Evolutionary conservation across 1,140 invertebrate genomes (phyloP), one percentile per base, ranked within the genome.

Genomic region (Drosophila asahinai): DNA sequence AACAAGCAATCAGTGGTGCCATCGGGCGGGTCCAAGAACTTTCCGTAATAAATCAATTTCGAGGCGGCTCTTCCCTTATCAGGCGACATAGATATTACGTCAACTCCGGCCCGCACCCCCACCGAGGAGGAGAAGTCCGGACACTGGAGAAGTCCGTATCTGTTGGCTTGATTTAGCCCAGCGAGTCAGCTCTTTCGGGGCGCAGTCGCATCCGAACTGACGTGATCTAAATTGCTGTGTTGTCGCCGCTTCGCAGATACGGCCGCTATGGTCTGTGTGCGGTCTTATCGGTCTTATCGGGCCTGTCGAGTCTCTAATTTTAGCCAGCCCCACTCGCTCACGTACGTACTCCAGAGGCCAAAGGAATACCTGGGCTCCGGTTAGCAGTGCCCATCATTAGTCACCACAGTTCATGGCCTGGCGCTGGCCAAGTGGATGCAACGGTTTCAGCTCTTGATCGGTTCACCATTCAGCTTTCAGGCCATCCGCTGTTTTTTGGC

Each of bases 31-130:
- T 15, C 51, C 54, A 49, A 70, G 42, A 55, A 70, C 25, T 30
- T 64, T 47, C 52, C 30, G 48, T 36, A 48, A 63, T 87, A 83
- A 80, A 77, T 83, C 80, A 80, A 70, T 77, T 81, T 72, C 75
- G 68, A 79, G 52, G 38, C 47, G 25, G 43, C 47, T 52, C 30
- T 55, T 49, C 30, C 45, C 75, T 75, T 76, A 78, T 59, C 63
- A 36, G 9, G 25, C 27, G 17, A 62, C 30, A 71, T 22, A 36
- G 36, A 58, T 19, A 70, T 38, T 71, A 70, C 70, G 68, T 55
- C 72, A 75, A 63, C 19, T 22, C 19, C 19, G 19, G 19, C 19
- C 19, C 19, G 19, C 19, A 22, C 27, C 42, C 3, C 33, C 3
- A 14, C 15, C 17, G 11, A 30, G 36, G n/a, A 60, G 25, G 19